These are phyloP conservation scores for Amphipyra tragopoginis DNA, from an alignment of 2,888 invertebrate species.

Conservation along the genomic window DNA sequence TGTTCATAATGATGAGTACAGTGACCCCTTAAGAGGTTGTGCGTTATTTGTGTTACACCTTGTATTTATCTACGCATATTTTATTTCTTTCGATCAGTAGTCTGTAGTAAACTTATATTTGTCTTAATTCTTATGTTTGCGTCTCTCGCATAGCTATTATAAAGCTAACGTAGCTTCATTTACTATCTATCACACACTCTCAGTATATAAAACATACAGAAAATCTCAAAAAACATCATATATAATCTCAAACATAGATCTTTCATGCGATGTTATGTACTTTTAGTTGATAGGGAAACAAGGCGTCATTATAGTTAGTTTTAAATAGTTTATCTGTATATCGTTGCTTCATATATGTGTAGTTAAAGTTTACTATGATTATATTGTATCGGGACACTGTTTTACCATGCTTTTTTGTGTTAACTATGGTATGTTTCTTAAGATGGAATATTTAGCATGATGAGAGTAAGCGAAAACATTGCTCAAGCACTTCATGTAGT, in stretches of 20 bases:
- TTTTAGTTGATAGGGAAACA: slow-evolving; percentile 44
- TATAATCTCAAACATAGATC: slow-evolving; percentile 41
- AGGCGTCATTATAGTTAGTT: slow-evolving; percentile 55
- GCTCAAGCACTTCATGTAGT: slow-evolving; percentile 14
- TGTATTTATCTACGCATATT: slow-evolving; percentile 32
- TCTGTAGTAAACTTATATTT: slow-evolving; percentile 9
- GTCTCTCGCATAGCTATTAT: slow-evolving; percentile 31
- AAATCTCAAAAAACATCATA: slow-evolving; percentile 28
- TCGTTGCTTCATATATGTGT: slow-evolving; percentile 78
- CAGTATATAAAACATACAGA: slow-evolving; percentile 43
- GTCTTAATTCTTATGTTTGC: slow-evolving; percentile 18
- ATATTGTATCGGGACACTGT: slow-evolving; percentile 70
- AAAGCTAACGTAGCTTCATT: slow-evolving; percentile 25
- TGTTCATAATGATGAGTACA: too few relatives aligned
- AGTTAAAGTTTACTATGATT: slow-evolving; percentile 64
- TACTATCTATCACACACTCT: slow-evolving; percentile 40
- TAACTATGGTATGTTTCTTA: slow-evolving; percentile 3
- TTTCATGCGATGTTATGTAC: slow-evolving; percentile 49
- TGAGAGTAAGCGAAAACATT: slow-evolving; percentile 2
- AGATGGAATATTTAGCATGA: slow-evolving; percentile 6
- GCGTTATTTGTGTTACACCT: too few relatives aligned
- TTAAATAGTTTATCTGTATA: slow-evolving; percentile 66
- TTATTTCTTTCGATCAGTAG: slow-evolving; percentile 28
- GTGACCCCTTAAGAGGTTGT: too few relatives aligned
- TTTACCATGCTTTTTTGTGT: slow-evolving; percentile 54